phyloP scores from a whole-genome alignment of 1,140 invertebrate genomes.

The Parapsyche elsis region DNA sequence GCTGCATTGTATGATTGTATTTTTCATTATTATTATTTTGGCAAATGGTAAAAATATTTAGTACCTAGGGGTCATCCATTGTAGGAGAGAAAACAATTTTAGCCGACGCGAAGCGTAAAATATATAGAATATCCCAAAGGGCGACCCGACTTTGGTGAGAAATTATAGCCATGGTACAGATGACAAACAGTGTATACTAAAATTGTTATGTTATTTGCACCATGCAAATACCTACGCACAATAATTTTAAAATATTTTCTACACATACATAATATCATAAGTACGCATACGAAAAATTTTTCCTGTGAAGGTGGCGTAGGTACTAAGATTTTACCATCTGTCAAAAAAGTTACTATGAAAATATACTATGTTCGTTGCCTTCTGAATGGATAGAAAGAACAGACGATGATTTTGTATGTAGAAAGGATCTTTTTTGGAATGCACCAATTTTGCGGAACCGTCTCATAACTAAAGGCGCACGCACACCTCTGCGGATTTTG shows the following conservation, averaged over 20 bases:
- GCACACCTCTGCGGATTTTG: too few species aligned
- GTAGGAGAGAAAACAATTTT: conserved; percentile 18
- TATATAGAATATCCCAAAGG: conserved; percentile 22
- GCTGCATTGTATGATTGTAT: too few species aligned
- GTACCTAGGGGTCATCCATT: not conserved
- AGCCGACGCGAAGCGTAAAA: not conserved
- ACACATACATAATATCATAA: not conserved
- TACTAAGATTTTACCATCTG: too few species aligned
- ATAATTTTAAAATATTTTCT: not conserved
- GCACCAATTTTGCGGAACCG: too few species aligned
- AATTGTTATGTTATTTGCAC: too few species aligned
- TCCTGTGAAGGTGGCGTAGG: too few species aligned
- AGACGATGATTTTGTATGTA: too few species aligned
- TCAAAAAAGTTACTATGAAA: not conserved
- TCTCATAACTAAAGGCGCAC: too few species aligned
- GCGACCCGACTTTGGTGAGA: conserved; percentile 19
- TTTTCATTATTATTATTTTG: too few species aligned
- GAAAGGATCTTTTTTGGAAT: too few species aligned
- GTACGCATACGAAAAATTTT: not conserved
- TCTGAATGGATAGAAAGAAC: too few species aligned
- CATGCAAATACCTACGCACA: not conserved
- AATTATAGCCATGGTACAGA: conserved; percentile 5
- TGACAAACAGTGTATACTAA: not conserved
- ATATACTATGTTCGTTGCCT: too few species aligned
- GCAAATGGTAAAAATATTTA: not conserved